Percentiles rank a stretch among this genome's conserved stretches.
These are phyloP conservation scores for Drosophila incognita DNA, from an alignment of 2,888 invertebrate species.

Conservation along the genomic window DNA sequence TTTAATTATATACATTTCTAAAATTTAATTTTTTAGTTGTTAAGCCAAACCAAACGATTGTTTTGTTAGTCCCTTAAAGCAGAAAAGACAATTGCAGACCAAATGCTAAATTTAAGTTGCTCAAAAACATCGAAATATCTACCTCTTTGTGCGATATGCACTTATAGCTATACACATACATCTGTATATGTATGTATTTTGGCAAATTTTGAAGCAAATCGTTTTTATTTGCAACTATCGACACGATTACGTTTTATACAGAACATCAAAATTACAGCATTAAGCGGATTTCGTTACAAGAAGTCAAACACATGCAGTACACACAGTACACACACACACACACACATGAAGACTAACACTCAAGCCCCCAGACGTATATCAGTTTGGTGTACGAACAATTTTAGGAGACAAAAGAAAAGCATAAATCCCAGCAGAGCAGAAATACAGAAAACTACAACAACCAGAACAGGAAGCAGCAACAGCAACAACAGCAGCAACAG, in stretches of 20 bases:
- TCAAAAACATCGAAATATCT: neutral
- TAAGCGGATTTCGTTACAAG: slow-evolving; percentile 76
- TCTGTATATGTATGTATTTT: neutral
- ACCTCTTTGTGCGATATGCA: neutral
- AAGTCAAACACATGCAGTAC: slow-evolving; percentile 68
- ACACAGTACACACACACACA: slow-evolving; percentile 30
- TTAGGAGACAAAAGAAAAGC: slow-evolving; percentile 70
- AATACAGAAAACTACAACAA: slow-evolving; percentile 45
- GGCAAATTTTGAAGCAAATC: neutral
- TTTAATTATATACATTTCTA: neutral
- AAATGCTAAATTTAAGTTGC: neutral
- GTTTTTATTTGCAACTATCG: slow-evolving; percentile 1
- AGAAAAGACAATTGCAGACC: neutral
- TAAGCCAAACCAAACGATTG: neutral
- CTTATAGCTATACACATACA: neutral
- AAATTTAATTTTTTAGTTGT: neutral
- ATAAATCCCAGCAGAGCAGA: slow-evolving; percentile 74
- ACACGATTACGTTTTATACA: slow-evolving; percentile 42
- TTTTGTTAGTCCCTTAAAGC: neutral
- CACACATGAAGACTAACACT: slow-evolving; percentile 20
- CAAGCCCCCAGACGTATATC: slow-evolving; percentile 55
- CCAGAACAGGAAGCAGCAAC: slow-evolving; percentile 66
- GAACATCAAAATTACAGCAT: slow-evolving; percentile 72
- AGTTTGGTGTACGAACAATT: slow-evolving; percentile 58
- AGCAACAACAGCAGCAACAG: slow-evolving; percentile 36